Percentiles rank a stretch among this genome's conserved stretches.
These are phyloP conservation scores for Bedellia somnulentella DNA, from an alignment of 2,888 invertebrate genomes.

Conservation along the genomic window DNA sequence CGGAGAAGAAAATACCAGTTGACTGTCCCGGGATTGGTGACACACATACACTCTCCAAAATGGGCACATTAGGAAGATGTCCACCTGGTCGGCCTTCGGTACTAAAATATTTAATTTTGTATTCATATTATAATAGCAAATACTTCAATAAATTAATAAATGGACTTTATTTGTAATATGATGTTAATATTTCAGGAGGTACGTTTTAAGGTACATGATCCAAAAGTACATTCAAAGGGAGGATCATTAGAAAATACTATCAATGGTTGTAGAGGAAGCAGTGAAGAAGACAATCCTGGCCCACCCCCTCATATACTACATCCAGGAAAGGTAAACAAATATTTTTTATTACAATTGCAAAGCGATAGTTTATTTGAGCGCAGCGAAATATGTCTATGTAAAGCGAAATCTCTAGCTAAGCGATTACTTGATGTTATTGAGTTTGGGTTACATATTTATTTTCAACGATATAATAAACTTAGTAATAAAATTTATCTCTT, in stretches of 20 bases:
- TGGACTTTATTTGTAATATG: too few species aligned
- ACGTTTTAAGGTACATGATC: constrained; percentile 93
- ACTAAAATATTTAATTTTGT: constrained; percentile 7
- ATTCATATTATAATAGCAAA: too few species aligned
- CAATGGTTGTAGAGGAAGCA: constrained; percentile 74
- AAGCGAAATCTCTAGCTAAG: too few species aligned
- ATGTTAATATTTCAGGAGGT: constrained; percentile 78
- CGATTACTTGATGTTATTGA: too few species aligned
- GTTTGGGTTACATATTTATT: too few species aligned
- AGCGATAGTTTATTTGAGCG: too few species aligned
- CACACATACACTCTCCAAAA: constrained; percentile 69
- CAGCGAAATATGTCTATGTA: too few species aligned
- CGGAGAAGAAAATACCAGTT: constrained; percentile 85
- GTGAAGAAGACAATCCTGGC: constrained; percentile 66
- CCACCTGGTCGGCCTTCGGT: constrained; percentile 56
- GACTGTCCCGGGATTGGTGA: constrained; percentile 76
- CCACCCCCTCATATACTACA: constrained; percentile 78
- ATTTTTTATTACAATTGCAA: too few species aligned
- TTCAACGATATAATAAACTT: too few species aligned
- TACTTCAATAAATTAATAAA: too few species aligned
- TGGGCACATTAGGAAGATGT: constrained; percentile 72
- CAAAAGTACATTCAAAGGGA: constrained; percentile 90
- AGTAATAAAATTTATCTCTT: too few species aligned
- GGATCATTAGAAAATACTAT: constrained; percentile 90
- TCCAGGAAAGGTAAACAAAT: constrained; percentile 76